Percentiles rank a stretch among this genome's conserved stretches.
Conservation (phyloP, 2,888 invertebrate genomes). For the Meganola albula region DNA sequence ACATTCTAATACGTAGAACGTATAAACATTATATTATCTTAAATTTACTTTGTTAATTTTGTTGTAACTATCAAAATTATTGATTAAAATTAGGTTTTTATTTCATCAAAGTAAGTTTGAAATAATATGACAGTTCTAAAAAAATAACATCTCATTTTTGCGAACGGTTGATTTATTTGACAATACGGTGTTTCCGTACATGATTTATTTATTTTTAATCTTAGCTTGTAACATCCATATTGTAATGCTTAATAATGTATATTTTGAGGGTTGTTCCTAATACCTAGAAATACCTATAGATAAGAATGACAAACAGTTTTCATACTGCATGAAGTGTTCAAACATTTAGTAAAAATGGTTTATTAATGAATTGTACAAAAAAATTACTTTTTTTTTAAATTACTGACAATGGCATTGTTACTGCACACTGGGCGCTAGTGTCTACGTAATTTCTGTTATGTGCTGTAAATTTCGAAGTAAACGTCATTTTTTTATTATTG, state of each 20-base stretch:
- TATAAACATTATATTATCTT: constrained; percentile 35
- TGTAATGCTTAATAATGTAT: constrained; percentile 48
- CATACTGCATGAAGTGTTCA: too few species aligned
- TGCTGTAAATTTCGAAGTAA: too few species aligned
- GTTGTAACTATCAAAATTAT: constrained; percentile 7
- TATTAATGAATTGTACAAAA: constrained; percentile 4
- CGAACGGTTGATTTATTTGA: constrained; percentile 21
- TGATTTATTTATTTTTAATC: constrained; percentile 42
- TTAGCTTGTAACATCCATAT: constrained; percentile 47
- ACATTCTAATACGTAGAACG: constrained; percentile 62
- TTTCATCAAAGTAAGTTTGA: constrained; percentile 16
- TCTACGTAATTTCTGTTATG: too few species aligned
- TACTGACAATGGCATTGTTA: too few species aligned
- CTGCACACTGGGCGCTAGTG: too few species aligned
- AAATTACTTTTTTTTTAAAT: too few species aligned
- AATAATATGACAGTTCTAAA: constrained; percentile 31
- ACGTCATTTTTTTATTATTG: too few species aligned
- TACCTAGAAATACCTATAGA: constrained; percentile 48
- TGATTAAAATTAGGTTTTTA: not conserved
- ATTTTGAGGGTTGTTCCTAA: constrained; percentile 65
- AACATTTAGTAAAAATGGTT: too few species aligned
- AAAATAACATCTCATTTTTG: constrained; percentile 21
- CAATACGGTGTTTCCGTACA: constrained; percentile 24
- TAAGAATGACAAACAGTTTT: too few species aligned
- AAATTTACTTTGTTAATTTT: constrained; percentile 28